Base-by-base conservation (phyloP, 2,113 vertebrate genomes). In the Ranitomeya variabilis region DNA sequence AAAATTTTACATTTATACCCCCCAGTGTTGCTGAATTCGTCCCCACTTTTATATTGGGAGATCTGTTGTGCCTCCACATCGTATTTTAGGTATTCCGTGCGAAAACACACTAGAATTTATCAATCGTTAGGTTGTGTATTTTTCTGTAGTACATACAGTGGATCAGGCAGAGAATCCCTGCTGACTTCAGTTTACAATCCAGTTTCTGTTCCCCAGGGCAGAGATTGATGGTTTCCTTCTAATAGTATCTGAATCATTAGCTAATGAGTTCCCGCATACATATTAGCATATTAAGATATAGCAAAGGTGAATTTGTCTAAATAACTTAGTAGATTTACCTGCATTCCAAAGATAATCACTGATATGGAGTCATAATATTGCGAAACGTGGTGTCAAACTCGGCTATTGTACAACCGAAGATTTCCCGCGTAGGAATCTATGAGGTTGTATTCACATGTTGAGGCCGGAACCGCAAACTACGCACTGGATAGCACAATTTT, bases 1-100 rank as follows among this genome's bases (percentile, higher is more conserved):
- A 66, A 83, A 83, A 66, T 45, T 45, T 45, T 67, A 81, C 57
- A 81, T 37, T 54, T 60, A 80, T 80, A 31, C 79, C 79, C 37
- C 79, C 79, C 55, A 83, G 23, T 69, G 64, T 26, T 52, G 23
- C 51, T 6, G n/a, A 18, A 55, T 18, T 51, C 7, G 7, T 21
- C 7, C 54, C 4, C 45, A 23, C 18, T 69, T 84, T 51, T 45
- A 19, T 23, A 80, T 57, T 7, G 14, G 31, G 16, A 11, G 59
- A 59, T 80, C 26, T 45, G 77, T 79, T 55, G 77, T 23, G 18
- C 14, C 7, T 55, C 77, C 21, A 23, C 55, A 55, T 74, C 16
- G 14, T 14, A 45, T 19, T 71, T 26, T 71, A 26, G n/a, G 23
- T 26, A 69, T 69, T 26, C 7, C 13, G 23, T 23, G 67, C 23